Percentiles rank a stretch among this genome's conserved stretches.
Evolutionary conservation across 1,140 invertebrate genomes (phyloP).

Genomic region (Homarus americanus): DNA sequence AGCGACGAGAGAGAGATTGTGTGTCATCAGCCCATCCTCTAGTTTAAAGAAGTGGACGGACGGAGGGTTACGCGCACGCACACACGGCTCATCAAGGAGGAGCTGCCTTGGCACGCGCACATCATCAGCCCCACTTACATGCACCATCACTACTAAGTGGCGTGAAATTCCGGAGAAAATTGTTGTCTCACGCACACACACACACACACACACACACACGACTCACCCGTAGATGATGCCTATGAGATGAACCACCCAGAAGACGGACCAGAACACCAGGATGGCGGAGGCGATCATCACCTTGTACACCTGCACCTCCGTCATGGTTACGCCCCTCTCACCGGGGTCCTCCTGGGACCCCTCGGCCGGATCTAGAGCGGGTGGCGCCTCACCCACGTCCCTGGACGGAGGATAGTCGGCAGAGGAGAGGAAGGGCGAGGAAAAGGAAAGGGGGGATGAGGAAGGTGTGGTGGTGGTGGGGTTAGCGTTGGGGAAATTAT

Average conservation of each 20-base stretch:
- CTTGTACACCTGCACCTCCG: conserved; percentile 30
- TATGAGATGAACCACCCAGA: conserved; percentile 73
- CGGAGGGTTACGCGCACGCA: no score
- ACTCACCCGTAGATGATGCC: conserved; percentile 74
- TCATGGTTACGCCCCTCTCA: conserved; percentile 8
- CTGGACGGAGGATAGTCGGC: not conserved
- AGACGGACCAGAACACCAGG: conserved; percentile 73
- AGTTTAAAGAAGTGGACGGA: no score
- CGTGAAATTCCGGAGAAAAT: no score
- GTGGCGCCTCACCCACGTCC: not conserved
- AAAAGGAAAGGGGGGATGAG: not conserved
- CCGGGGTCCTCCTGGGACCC: not conserved
- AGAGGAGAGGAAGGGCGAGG: not conserved
- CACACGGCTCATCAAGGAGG: no score
- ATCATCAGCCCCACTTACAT: no score
- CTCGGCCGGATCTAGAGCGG: not conserved
- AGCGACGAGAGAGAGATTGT: no score
- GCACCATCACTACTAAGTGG: no score
- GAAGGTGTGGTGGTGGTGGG: not conserved
- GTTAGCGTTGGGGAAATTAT: not conserved
- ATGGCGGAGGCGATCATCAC: conserved; percentile 62
- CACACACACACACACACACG: no score
- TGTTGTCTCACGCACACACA: no score
- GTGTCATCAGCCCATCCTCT: no score
- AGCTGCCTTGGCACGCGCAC: not conserved